A percentile compares a stretch with the other conserved stretches of the same genome.
These are phyloP conservation scores for Rhegmatorhina hoffmannsi DNA, from an alignment of 2,113 vertebrate species.

Conservation along the genomic window DNA sequence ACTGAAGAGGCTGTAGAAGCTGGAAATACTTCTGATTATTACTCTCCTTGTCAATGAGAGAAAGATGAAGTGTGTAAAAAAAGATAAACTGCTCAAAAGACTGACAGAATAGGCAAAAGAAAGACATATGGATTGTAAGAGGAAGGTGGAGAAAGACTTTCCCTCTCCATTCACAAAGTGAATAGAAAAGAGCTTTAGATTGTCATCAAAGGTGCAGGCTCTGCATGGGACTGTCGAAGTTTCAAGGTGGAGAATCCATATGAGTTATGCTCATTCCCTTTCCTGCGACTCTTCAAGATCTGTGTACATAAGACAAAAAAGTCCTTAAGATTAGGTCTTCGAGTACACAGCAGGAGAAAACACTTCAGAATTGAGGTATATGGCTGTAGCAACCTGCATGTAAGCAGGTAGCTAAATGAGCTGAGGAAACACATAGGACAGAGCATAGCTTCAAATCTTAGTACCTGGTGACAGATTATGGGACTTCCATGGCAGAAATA, in stretches of 20 bases:
- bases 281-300: not conserved
- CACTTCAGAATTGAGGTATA: not conserved
- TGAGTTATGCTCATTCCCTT: not conserved
- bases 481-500: not conserved
- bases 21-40: not conserved
- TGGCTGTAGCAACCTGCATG: not conserved
- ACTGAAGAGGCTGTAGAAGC: not conserved
- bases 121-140: not conserved
- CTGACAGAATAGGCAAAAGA: not conserved
- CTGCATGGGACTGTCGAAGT: not conserved
- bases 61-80: not conserved
- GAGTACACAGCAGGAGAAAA: not conserved
- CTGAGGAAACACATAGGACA: not conserved
- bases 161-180: not conserved
- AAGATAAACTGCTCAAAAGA: not conserved
- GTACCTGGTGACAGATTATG: not conserved
- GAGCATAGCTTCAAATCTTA: not conserved
- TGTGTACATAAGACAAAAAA: not conserved
- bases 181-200: not conserved
- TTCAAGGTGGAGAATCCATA: not conserved
- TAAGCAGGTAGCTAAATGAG: not conserved
- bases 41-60: not conserved
- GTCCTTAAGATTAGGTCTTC: not conserved
- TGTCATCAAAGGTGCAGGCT: not conserved
- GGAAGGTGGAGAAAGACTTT: not conserved